These are phyloP conservation scores for Psittacula derbiana DNA, from an alignment of 2,797 vertebrate species.

Conservation along the genomic window DNA sequence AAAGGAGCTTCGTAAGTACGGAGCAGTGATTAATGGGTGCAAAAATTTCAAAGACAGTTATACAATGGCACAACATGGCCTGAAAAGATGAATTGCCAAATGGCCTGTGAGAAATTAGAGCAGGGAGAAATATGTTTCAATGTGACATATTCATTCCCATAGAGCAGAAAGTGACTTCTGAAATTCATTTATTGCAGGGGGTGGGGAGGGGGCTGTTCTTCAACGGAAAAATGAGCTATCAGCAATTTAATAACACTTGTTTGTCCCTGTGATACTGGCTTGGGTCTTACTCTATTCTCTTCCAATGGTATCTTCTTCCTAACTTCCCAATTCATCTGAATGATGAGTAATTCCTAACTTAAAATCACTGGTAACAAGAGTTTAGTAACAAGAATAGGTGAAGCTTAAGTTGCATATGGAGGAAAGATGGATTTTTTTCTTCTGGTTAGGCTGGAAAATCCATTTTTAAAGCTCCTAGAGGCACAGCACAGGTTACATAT, in stretches of 20 bases:
- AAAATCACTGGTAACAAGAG: not conserved
- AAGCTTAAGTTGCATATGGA: not conserved
- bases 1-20: not conserved
- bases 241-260: not conserved
- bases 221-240: not conserved
- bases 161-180: conserved; percentile 20
- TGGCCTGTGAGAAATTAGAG: conserved; percentile 33
- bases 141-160: conserved; percentile 11
- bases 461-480: not conserved
- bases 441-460: not conserved
- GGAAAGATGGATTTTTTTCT: not conserved
- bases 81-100: conserved; percentile 47
- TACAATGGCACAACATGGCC: conserved; percentile 12
- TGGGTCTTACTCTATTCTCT: not conserved
- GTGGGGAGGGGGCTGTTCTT: not conserved
- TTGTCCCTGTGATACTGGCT: not conserved
- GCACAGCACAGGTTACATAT: not conserved
- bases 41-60: conserved; percentile 59
- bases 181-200: not conserved
- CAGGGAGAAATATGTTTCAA: not conserved
- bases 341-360: not conserved
- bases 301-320: not conserved
- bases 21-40: conserved; percentile 64
- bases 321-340: not conserved
- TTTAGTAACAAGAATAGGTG: not conserved